Conservation (phyloP, 2,888 invertebrate species). For the Pterostichus niger region DNA sequence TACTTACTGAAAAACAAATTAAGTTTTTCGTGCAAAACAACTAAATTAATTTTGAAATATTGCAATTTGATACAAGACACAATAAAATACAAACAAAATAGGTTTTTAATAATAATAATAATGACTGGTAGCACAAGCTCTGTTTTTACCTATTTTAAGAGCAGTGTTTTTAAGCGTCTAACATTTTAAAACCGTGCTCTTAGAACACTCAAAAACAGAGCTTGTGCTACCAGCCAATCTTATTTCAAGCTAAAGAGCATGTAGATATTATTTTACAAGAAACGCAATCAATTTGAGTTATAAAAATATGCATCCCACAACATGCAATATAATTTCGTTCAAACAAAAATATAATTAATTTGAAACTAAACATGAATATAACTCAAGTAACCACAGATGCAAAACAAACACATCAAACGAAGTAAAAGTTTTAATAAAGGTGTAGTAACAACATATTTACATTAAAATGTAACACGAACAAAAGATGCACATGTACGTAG, state of each 20-base stretch:
- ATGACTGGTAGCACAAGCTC: too few relatives aligned
- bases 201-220: too few relatives aligned
- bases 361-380: conserved; percentile 24
- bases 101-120: not conserved
- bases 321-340: not conserved
- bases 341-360: conserved; percentile 18
- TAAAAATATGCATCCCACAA: not conserved
- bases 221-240: too few relatives aligned
- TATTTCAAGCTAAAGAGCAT: not conserved
- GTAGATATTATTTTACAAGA: not conserved
- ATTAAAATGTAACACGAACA: conserved; percentile 23
- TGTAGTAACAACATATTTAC: conserved; percentile 31
- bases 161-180: too few relatives aligned
- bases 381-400: not conserved
- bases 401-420: conserved; percentile 3
- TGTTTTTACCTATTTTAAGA: too few relatives aligned
- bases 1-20: too few relatives aligned
- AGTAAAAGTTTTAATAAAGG: conserved; percentile 25
- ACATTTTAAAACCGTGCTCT: too few relatives aligned
- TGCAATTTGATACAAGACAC: too few relatives aligned
- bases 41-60: too few relatives aligned
- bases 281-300: not conserved
- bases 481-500: not conserved
- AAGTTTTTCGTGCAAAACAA: too few relatives aligned
- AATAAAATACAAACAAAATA: not conserved